Evolutionary conservation across 1,140 invertebrate genomes (phyloP).

Genomic region (Brachionus rubens): DNA sequence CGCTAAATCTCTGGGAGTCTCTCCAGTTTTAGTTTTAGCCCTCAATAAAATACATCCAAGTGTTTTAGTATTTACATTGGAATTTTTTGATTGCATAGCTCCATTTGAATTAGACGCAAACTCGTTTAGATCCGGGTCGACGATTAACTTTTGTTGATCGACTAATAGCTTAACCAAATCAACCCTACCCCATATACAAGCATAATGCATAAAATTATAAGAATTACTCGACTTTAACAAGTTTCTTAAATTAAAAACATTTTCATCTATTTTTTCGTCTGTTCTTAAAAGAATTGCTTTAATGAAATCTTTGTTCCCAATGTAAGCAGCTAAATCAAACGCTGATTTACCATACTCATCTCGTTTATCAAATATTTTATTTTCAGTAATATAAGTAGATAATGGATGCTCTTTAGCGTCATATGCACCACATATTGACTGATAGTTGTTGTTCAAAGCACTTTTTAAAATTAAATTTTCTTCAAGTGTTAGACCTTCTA

Average conservation of each 20-base stretch:
- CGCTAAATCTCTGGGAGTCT: neutral
- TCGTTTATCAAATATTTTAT: slow-evolving; percentile 24
- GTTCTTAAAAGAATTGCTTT: slow-evolving; percentile 5
- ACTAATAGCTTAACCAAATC: slow-evolving; percentile 35
- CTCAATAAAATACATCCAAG: slow-evolving; percentile 24
- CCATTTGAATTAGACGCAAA: slow-evolving; percentile 19
- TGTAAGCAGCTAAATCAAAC: slow-evolving; percentile 33
- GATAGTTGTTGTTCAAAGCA: slow-evolving; percentile 36
- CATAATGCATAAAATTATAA: slow-evolving; percentile 42
- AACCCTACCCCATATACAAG: slow-evolving; percentile 36
- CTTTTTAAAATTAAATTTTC: slow-evolving; percentile 5
- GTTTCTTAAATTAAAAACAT: slow-evolving; percentile 17
- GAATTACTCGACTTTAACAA: neutral
- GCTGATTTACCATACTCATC: slow-evolving; percentile 18
- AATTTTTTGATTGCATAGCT: neutral
- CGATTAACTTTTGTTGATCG: slow-evolving; percentile 12
- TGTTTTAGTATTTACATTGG: slow-evolving; percentile 6
- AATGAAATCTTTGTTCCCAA: slow-evolving; percentile 40
- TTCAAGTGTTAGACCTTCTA: slow-evolving; percentile 7
- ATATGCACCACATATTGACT: slow-evolving; percentile 28
- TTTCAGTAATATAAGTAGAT: neutral
- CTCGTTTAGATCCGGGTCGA: neutral
- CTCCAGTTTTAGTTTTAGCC: slow-evolving; percentile 32
- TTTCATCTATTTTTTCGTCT: slow-evolving; percentile 43
- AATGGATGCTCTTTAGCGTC: slow-evolving; percentile 41